Evolutionary conservation across 2,113 vertebrate genomes (phyloP).

Genomic region (Hemiprocne comata): DNA sequence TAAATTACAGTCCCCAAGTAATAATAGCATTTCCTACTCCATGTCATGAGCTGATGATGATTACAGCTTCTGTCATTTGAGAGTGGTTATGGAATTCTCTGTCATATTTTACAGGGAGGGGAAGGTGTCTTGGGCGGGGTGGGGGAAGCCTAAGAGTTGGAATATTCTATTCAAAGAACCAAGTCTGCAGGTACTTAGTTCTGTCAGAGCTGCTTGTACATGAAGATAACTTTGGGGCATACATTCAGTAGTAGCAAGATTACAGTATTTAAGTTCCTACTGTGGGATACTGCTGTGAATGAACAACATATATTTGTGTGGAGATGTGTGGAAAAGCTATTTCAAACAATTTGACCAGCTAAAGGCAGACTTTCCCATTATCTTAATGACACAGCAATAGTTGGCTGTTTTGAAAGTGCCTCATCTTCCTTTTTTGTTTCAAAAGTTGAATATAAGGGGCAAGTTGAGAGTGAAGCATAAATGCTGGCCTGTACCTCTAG

Average conservation of each 20-base stretch:
- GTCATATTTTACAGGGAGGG: background rate
- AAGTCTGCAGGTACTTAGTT: background rate
- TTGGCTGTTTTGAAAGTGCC: background rate
- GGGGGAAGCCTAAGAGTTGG: background rate
- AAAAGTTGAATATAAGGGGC: background rate
- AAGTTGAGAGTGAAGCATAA: background rate
- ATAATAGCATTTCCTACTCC: background rate
- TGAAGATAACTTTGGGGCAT: background rate
- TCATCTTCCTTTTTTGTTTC: background rate
- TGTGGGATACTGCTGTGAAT: background rate
- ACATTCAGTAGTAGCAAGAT: background rate
- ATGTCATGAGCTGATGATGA: background rate
- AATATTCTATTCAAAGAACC: background rate
- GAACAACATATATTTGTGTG: background rate
- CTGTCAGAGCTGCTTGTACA: background rate
- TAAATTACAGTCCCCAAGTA: slow-evolving; percentile 39
- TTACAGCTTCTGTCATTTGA: background rate
- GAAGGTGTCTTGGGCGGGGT: background rate
- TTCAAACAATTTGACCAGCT: background rate
- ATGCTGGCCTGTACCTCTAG: background rate
- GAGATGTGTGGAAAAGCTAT: background rate
- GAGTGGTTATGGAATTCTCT: background rate
- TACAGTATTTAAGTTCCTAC: background rate
- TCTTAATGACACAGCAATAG: background rate
- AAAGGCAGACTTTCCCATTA: background rate